A percentile compares a stretch with the other conserved stretches of the same genome.
Evolutionary conservation across 2,113 vertebrate genomes (phyloP).

Genomic region (Serinus canaria): DNA sequence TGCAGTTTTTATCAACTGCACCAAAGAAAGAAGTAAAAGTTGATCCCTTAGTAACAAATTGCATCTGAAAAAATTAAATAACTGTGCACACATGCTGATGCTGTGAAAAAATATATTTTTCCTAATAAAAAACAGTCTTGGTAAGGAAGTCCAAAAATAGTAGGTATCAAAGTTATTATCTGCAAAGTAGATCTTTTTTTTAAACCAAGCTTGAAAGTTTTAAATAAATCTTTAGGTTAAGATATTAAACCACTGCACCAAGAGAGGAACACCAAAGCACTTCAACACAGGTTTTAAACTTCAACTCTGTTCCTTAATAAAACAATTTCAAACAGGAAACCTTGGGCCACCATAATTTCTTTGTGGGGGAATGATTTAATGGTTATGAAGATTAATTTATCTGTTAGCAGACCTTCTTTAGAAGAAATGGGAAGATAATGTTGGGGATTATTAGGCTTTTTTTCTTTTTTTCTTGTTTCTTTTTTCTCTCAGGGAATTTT

Average conservation of each 20-base stretch:
- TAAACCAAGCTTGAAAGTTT: not conserved
- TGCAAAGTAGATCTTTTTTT: not conserved
- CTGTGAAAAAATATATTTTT: not conserved
- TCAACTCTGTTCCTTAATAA: not conserved
- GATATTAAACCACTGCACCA: not conserved
- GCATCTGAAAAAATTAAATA: not conserved
- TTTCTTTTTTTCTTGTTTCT: too few species aligned
- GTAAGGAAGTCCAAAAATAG: not conserved
- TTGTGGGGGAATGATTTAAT: not conserved
- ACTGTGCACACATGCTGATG: not conserved
- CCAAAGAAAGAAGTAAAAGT: not conserved
- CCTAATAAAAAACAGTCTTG: not conserved
- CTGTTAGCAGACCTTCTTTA: not conserved
- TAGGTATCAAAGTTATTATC: not conserved
- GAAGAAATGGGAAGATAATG: not conserved
- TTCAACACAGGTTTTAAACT: not conserved
- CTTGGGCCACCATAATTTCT: not conserved
- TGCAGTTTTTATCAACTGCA: not conserved
- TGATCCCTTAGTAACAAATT: not conserved
- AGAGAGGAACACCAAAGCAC: not conserved
- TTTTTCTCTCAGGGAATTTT: not conserved
- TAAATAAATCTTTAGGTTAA: not conserved
- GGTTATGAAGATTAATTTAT: accelerated
- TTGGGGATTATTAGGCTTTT: not conserved
- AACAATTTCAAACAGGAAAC: not conserved